Evolutionary conservation across 2,797 vertebrate species (phyloP).

Genomic region (Anguilla anguilla): DNA sequence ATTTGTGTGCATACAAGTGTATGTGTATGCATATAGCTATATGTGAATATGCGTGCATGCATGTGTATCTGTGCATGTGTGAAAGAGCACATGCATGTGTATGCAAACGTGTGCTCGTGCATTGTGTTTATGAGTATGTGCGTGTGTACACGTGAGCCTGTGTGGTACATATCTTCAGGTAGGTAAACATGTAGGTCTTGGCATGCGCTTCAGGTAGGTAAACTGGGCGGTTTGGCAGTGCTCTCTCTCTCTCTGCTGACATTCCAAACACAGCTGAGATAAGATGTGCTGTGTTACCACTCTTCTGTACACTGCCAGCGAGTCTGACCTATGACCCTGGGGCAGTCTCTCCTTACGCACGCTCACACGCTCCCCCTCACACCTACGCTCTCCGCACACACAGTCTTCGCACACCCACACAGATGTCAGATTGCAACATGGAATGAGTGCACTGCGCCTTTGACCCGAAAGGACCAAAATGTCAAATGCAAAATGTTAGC

Average conservation of each 20-base stretch:
- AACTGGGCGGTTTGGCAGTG: neutral
- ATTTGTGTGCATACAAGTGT: neutral
- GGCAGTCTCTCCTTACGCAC: slow-evolving; percentile 3
- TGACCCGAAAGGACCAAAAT: neutral
- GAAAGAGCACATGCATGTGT: neutral
- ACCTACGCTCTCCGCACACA: neutral
- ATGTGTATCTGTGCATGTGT: neutral
- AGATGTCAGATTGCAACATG: neutral
- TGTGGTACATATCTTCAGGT: neutral
- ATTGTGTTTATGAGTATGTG: neutral
- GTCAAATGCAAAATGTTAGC: neutral
- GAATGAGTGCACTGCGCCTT: neutral
- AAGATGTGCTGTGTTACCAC: neutral
- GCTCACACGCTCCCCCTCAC: neutral
- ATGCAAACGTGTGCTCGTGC: neutral
- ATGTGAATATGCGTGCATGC: neutral
- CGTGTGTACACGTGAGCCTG: neutral
- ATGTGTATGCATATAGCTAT: neutral
- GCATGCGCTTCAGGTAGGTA: neutral
- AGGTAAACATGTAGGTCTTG: slow-evolving; percentile 1
- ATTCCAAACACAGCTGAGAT: slow-evolving; percentile 12
- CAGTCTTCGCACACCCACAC: neutral
- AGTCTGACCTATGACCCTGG: slow-evolving; percentile 2
- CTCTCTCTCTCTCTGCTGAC: neutral
- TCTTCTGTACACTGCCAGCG: neutral